Conservation (phyloP, 2,888 invertebrate genomes). For the Lamproptera curius region DNA sequence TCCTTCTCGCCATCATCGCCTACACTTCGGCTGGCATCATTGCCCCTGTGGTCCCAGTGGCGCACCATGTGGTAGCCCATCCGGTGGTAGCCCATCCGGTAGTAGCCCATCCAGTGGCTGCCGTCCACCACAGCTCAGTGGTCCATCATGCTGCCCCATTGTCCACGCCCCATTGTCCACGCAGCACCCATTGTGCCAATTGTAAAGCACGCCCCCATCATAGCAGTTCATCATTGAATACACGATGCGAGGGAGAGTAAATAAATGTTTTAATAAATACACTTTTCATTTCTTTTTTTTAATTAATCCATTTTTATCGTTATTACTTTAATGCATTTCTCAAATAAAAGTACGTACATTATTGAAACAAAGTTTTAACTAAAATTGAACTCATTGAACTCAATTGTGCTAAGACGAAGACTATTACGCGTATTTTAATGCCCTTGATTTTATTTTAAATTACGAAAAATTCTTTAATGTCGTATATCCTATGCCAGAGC, state of each 20-base stretch:
- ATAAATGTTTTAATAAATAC: conserved; percentile 15
- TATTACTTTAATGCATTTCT: too few relatives aligned
- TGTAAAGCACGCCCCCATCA: conserved; percentile 50
- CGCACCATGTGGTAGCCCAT: conserved; percentile 42
- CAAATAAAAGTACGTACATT: too few relatives aligned
- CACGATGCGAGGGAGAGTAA: not conserved
- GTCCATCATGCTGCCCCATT: conserved; percentile 45
- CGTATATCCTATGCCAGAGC: too few relatives aligned
- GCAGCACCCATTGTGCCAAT: conserved; percentile 47
- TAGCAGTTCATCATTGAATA: conserved; percentile 55
- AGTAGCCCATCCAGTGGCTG: conserved; percentile 45
- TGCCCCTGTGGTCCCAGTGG: conserved; percentile 44
- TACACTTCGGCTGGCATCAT: conserved; percentile 57
- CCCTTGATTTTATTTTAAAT: too few relatives aligned
- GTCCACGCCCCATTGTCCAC: conserved; percentile 38
- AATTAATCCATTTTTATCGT: not conserved
- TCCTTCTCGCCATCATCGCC: conserved; percentile 62
- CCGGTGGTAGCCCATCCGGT: conserved; percentile 40
- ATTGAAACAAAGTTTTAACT: too few relatives aligned
- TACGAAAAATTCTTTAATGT: too few relatives aligned
- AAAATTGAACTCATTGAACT: too few relatives aligned
- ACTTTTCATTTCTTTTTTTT: not conserved
- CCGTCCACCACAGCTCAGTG: conserved; percentile 26
- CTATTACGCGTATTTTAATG: not conserved
- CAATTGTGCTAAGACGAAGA: too few relatives aligned